Base-by-base conservation (phyloP, 2,113 vertebrate species). In the Sapajus apella region DNA sequence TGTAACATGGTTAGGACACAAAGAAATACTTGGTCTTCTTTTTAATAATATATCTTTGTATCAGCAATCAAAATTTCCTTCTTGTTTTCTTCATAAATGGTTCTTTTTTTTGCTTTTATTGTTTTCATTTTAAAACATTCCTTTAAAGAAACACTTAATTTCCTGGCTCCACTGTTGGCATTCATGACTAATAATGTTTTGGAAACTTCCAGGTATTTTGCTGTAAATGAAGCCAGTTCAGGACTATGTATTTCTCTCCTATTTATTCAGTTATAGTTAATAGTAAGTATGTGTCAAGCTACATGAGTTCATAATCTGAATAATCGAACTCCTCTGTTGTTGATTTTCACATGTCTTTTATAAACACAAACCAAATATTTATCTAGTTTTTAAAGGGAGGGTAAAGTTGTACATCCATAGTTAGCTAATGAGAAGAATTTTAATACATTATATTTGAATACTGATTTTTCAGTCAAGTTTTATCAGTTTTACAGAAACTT, bases 161-260 rank as follows among this genome's bases (percentile, higher is more conserved):
- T 43, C 61, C 64, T 87, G 27, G 35, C 90, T 96, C 13, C 3
- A n/a, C 79, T 87, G 3, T 90, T 83, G 75, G 37, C 50, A 84
- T 87, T 93, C 1, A 12, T 95, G 37, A 96, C n/a, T 97, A 81
- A 61, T 82, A 77, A 84, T 92, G 84, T 75, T 97, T 97, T 96
- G 90, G 96, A 98, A 98, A 89, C 87, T 96, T 97, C 82, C 82
- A 92, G 82, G 75, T 97, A 97, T 96, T 97, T 97, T 97, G 50
- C 86, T 90, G 90, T 87, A 97, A 83, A 97, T 30, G 45, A 97
- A 73, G 11, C 61, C 18, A 93, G 94, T 90, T 95, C 72, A 92
- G 20, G 68, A 58, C n/a, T 89, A 2, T 96, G 75, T 96, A 96
- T 94, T 61, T 66, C 45, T 0, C 79, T 86, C 66, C 84, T 84